Conservation (phyloP, 2,888 invertebrate genomes). For the Synanthedon myopaeformis region DNA sequence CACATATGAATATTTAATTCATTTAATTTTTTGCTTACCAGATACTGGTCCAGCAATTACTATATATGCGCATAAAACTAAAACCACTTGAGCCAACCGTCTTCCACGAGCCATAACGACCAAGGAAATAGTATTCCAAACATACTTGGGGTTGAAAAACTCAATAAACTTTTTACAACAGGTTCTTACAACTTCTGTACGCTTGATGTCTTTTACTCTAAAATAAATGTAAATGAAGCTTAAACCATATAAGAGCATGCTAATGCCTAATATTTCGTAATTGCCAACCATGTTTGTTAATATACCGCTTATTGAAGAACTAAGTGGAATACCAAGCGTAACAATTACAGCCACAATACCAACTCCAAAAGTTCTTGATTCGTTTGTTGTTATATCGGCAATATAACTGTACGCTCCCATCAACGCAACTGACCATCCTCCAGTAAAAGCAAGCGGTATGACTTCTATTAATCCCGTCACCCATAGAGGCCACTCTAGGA, state of each 20-base stretch:
- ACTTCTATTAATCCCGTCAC: slow-evolving; percentile 65
- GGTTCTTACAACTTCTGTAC: slow-evolving; percentile 29
- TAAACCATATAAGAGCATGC: slow-evolving; percentile 31
- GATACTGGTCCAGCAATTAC: slow-evolving; percentile 52
- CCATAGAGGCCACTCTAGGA: slow-evolving; percentile 68
- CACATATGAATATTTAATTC: neutral
- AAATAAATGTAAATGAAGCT: slow-evolving; percentile 45
- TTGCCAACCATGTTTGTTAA: slow-evolving; percentile 54
- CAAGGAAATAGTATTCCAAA: slow-evolving; percentile 52
- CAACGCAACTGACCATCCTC: slow-evolving; percentile 67
- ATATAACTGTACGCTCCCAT: slow-evolving; percentile 73
- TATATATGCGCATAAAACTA: slow-evolving; percentile 50
- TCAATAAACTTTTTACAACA: slow-evolving; percentile 22
- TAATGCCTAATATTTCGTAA: slow-evolving; percentile 51
- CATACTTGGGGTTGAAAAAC: slow-evolving; percentile 47
- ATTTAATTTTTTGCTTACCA: slow-evolving; percentile 29
- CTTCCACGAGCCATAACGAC: slow-evolving; percentile 31
- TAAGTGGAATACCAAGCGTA: slow-evolving; percentile 60
- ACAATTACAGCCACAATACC: slow-evolving; percentile 70
- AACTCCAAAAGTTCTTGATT: slow-evolving; percentile 72
- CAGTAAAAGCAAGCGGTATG: slow-evolving; percentile 67
- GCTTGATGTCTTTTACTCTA: slow-evolving; percentile 44
- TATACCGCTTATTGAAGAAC: slow-evolving; percentile 62
- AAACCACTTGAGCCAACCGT: slow-evolving; percentile 31
- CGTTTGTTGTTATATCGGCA: slow-evolving; percentile 69